Evolutionary conservation across 1,140 invertebrate genomes (phyloP), one percentile per base, ranked within the genome.

Genomic region (Gryon sp.): DNA sequence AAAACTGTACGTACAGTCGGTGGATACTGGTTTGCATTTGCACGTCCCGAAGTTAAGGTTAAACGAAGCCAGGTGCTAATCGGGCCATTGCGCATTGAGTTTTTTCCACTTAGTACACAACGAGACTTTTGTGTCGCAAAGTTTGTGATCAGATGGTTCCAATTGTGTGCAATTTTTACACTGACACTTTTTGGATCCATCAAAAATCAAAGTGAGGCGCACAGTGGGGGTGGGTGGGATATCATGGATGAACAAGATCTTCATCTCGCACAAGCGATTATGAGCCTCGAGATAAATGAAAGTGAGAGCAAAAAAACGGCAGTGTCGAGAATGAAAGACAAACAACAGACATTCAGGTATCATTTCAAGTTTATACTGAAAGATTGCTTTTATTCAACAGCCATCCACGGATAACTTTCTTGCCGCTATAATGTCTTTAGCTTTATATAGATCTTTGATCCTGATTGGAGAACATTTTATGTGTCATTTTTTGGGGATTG

Each of bases 171-270:
- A 24, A 26, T 28, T 22, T 15, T 12, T 11, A 41, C n/a, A 1
- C 40, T 19, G n/a, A 36, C 15, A 15, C 15, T 4, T 40, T 8
- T 20, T 5, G 30, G 7, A 14, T 22, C 8, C 22, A n/a, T 36
- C 26, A 5, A 46, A n/a, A n/a, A n/a, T n/a, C n/a, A n/a, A n/a
- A n/a, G n/a, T n/a, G n/a, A n/a, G n/a, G n/a, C n/a, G n/a, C n/a
- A n/a, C n/a, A n/a, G n/a, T n/a, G n/a, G n/a, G n/a, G n/a, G n/a
- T n/a, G n/a, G n/a, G 30, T 48, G 34, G 14, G 32, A 15, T 14
- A 40, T 16, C 14, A 92, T 92, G 91, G 91, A 92, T 81, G 92
- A 93, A 78, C 90, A 91, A 81, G 92, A 93, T 78, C 74, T 93
- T 20, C 89, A 90, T 73, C 83, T 93, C 78, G 92, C 92, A 1